phyloP scores from a whole-genome alignment of 53 echinoderm and acorn worm genomes.

The Arbacia lixula region DNA sequence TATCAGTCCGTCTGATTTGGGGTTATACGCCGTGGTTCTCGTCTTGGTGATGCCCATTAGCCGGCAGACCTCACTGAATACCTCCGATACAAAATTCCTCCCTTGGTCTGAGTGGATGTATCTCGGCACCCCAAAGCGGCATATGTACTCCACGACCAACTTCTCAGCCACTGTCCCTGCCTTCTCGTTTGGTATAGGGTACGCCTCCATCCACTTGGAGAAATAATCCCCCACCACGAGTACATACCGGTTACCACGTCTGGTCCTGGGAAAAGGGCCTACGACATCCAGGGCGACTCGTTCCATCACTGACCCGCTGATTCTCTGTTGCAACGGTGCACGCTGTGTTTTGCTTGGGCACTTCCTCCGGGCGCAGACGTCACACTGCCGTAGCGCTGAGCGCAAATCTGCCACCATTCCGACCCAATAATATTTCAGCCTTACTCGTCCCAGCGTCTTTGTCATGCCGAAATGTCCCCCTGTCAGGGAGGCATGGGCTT shows the following conservation, averaged over 20 bases:
- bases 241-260: conserved; percentile 4
- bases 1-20: conserved; percentile 34
- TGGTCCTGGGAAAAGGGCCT: not conserved
- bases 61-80: not conserved
- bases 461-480: conserved; percentile 16
- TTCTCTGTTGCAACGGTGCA: conserved; percentile 8
- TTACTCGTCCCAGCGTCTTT: not conserved
- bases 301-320: not conserved
- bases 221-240: conserved; percentile 8
- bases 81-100: not conserved
- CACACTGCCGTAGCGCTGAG: conserved; percentile 1
- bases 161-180: conserved; percentile 21
- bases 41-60: conserved; percentile 13
- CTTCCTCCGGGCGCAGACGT: conserved; percentile 10
- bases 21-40: conserved; percentile 19
- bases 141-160: not conserved
- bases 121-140: conserved; percentile 7
- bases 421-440: conserved; percentile 17
- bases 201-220: conserved; percentile 33
- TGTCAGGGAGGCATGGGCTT: not conserved
- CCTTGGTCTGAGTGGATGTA: conserved; percentile 30
- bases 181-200: not conserved
- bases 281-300: conserved; percentile 9
- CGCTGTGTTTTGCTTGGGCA: not conserved
- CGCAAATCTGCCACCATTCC: conserved; percentile 1